phyloP scores from a whole-genome alignment of 1,140 invertebrate genomes.

The Trichoplusia ni region DNA sequence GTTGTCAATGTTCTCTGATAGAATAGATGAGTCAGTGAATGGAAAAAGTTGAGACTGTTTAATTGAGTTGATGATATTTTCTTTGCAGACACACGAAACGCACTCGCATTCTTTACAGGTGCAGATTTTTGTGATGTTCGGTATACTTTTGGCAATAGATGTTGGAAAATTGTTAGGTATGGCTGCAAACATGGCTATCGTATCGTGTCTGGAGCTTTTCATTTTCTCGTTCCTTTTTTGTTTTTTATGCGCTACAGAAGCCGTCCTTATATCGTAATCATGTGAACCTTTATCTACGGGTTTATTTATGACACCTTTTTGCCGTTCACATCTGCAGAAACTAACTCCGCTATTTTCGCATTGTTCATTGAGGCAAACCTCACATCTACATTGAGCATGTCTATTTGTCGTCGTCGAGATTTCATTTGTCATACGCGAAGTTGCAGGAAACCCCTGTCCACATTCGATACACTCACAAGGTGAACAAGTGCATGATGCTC shows the following conservation, averaged over 20 bases:
- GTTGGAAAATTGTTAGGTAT: constrained; percentile 13
- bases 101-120: constrained; percentile 46
- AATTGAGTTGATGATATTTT: constrained; percentile 19
- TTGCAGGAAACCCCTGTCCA: constrained; percentile 34
- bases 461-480: constrained; percentile 60
- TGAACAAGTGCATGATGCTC: constrained; percentile 46
- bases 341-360: constrained; percentile 37
- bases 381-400: constrained; percentile 44
- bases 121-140: constrained; percentile 15
- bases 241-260: constrained; percentile 3
- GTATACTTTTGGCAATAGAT: background rate
- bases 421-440: constrained; percentile 42
- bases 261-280: constrained; percentile 51
- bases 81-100: constrained; percentile 42
- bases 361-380: constrained; percentile 40
- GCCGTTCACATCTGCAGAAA: constrained; percentile 46
- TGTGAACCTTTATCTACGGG: constrained; percentile 40
- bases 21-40: background rate
- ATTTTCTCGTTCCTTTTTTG: background rate
- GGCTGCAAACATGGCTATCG: constrained; percentile 36
- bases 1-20: background rate
- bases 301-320: constrained; percentile 44
- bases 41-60: constrained; percentile 25
- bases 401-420: constrained; percentile 42
- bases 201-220: background rate